phyloP scores from a whole-genome alignment of 35 echinoderm and acorn worm genomes.

The Apostichopus californicus region DNA sequence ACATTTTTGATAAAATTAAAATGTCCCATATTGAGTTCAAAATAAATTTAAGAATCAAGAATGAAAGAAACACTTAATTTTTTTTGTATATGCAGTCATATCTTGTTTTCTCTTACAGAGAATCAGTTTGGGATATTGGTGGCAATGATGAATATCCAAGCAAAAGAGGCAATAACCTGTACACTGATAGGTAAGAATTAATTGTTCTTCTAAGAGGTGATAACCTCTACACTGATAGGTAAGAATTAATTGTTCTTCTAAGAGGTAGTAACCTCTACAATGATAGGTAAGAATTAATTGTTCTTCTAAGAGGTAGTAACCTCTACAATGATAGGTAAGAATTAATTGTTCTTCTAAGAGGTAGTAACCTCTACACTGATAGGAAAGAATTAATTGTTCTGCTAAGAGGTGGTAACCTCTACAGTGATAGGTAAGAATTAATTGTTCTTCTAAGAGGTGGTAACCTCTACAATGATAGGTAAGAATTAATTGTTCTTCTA shows the following conservation, averaged over 20 bases:
- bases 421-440: no score
- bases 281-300: background rate
- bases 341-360: background rate
- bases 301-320: background rate
- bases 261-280: background rate
- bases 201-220: no score
- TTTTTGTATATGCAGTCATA: no score
- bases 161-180: slow-evolving; percentile 11
- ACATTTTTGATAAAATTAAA: no score
- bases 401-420: no score
- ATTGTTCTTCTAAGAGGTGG: no score
- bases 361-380: background rate
- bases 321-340: background rate
- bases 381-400: background rate
- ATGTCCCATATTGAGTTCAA: no score
- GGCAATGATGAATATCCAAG: slow-evolving; percentile 26
- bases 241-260: background rate
- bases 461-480: no score
- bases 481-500: no score
- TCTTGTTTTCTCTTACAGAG: slow-evolving; percentile 38
- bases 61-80: no score
- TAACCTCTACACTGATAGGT: background rate
- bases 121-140: slow-evolving; percentile 68
- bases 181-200: background rate
- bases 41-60: no score